phyloP scores from a whole-genome alignment of 2,888 invertebrate species.

The Acanthosoma haemorrhoidale region DNA sequence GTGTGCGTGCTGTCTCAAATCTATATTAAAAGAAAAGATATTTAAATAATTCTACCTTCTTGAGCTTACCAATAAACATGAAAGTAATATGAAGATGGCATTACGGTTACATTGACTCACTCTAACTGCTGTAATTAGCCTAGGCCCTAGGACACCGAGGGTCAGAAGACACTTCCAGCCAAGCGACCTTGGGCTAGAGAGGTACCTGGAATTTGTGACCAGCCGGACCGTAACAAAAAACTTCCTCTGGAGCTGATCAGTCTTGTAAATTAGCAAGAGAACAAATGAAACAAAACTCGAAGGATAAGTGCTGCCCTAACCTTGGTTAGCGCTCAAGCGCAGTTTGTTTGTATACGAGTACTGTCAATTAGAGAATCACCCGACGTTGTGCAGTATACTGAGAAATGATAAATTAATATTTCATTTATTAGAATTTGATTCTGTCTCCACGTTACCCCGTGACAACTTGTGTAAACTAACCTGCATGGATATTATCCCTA shows the following conservation, averaged over 20 bases:
- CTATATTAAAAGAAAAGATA: neutral
- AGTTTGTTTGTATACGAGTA: neutral
- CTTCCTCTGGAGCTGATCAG: neutral
- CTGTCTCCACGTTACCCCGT: too few species aligned
- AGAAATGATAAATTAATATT: too few species aligned
- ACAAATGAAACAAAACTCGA: neutral
- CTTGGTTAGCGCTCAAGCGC: conserved; percentile 4
- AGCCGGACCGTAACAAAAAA: neutral
- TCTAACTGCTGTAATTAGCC: too few species aligned
- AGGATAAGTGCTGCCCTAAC: neutral
- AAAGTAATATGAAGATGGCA: too few species aligned
- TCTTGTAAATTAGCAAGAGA: neutral
- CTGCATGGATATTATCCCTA: too few species aligned
- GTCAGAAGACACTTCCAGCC: too few species aligned
- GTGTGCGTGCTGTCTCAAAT: neutral
- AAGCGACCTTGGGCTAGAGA: neutral
- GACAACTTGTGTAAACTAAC: too few species aligned
- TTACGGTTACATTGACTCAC: too few species aligned
- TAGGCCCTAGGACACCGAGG: too few species aligned
- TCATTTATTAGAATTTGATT: too few species aligned
- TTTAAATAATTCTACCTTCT: neutral
- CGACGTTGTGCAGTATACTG: too few species aligned
- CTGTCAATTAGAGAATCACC: too few species aligned
- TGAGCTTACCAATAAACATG: neutral
- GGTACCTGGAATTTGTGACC: neutral